Evolutionary conservation across 1,140 invertebrate genomes (phyloP).

Genomic region (Aphidius gifuensis): DNA sequence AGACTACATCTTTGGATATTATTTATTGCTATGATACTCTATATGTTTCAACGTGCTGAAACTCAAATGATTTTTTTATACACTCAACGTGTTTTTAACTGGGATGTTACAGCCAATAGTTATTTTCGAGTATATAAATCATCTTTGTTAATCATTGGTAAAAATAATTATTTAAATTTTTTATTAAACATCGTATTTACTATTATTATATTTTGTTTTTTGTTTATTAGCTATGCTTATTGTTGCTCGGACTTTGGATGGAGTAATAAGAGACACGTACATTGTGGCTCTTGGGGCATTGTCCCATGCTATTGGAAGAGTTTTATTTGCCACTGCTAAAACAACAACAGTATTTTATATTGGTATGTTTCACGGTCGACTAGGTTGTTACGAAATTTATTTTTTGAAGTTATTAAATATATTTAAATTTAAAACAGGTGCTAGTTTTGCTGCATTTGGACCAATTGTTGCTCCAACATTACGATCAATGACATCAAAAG

Average conservation of each 20-base stretch:
- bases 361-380: constrained; percentile 44
- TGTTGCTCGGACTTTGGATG: constrained; percentile 67
- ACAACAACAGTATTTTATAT: constrained; percentile 60
- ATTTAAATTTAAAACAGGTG: constrained; percentile 50
- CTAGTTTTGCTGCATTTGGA: constrained; percentile 64
- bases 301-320: constrained; percentile 64
- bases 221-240: constrained; percentile 59
- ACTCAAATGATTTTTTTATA: constrained; percentile 67
- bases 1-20: constrained; percentile 64
- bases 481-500: constrained; percentile 72
- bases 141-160: constrained; percentile 61
- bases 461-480: constrained; percentile 72
- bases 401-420: not conserved
- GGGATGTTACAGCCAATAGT: constrained; percentile 63
- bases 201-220: not conserved
- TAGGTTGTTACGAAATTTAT: not conserved
- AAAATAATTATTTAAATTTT: constrained; percentile 27
- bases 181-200: not conserved
- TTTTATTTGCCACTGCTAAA: constrained; percentile 63
- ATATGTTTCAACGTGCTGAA: constrained; percentile 78
- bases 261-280: constrained; percentile 64
- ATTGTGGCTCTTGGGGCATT: constrained; percentile 68
- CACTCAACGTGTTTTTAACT: constrained; percentile 64
- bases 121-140: constrained; percentile 69
- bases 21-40: constrained; percentile 68